Percentiles rank a stretch among this genome's conserved stretches.
Evolutionary conservation across 1,140 invertebrate species (phyloP).

Genomic region (Drosophila mauritiana): DNA sequence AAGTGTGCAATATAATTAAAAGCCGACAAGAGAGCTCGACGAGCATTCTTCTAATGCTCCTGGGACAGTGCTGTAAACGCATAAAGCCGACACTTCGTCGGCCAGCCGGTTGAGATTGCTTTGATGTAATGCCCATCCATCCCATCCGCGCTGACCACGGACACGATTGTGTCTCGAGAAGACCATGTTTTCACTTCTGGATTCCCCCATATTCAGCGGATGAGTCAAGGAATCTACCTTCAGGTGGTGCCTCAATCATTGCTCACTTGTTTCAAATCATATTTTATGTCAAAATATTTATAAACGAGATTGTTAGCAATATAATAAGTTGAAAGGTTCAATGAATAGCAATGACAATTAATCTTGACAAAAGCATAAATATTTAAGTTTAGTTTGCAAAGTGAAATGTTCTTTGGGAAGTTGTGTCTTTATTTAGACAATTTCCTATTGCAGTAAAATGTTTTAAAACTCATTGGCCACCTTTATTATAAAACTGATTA

Average conservation of each 20-base stretch:
- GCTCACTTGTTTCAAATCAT: no score
- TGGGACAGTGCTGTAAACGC: slow-evolving; percentile 69
- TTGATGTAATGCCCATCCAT: slow-evolving; percentile 67
- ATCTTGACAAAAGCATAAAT: no score
- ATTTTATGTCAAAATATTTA: no score
- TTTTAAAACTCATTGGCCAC: neutral
- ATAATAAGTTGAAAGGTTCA: no score
- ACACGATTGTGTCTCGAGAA: slow-evolving; percentile 5
- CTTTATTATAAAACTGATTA: neutral
- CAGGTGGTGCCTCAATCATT: no score
- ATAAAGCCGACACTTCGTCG: slow-evolving; percentile 65
- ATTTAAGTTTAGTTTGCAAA: no score
- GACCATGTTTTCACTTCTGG: neutral
- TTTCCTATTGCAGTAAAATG: no score
- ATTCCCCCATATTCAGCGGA: neutral
- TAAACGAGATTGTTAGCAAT: no score
- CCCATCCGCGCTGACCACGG: slow-evolving; percentile 22
- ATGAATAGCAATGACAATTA: no score
- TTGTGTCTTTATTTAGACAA: no score
- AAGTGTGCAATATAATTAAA: slow-evolving; percentile 84
- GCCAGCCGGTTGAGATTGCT: slow-evolving; percentile 42
- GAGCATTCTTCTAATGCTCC: slow-evolving; percentile 73
- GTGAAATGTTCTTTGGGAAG: no score
- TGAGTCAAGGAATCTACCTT: neutral
- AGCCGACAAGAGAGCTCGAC: slow-evolving; percentile 75